Conservation (phyloP, 2,113 vertebrate species). For the Eptatretus burgeri region DNA sequence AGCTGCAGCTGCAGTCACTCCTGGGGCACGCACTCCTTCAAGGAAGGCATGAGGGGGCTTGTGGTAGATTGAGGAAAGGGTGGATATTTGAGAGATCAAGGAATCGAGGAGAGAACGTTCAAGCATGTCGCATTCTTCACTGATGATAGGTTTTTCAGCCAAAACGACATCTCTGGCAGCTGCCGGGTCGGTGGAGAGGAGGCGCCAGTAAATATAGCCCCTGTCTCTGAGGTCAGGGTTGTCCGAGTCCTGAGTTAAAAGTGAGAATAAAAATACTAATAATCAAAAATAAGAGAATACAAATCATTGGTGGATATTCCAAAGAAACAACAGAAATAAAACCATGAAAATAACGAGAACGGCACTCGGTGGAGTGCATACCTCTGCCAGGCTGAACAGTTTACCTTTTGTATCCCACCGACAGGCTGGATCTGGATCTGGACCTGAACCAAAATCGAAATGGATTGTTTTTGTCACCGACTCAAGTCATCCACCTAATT, state of each 20-base stretch:
- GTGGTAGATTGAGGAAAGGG: constrained; percentile 79
- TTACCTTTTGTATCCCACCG: background rate
- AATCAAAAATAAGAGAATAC: background rate
- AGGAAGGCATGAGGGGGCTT: constrained; percentile 90
- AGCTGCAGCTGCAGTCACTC: constrained; percentile 47
- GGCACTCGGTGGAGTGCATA: background rate
- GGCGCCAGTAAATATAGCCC: constrained; percentile 94
- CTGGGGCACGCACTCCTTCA: constrained; percentile 66
- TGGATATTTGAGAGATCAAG: constrained; percentile 90
- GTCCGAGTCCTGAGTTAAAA: background rate
- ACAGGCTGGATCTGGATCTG: background rate
- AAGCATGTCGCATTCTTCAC: constrained; percentile 82
- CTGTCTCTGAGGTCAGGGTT: background rate
- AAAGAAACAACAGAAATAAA: background rate
- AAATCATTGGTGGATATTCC: background rate
- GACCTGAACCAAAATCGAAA: background rate
- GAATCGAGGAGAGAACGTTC: constrained; percentile 81
- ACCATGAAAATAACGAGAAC: background rate
- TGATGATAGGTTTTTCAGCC: constrained; percentile 86
- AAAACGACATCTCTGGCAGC: constrained; percentile 90
- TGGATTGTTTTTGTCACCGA: too few species aligned
- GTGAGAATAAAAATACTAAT: background rate
- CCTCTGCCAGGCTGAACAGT: background rate
- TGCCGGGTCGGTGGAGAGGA: constrained; percentile 88
- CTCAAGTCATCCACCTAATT: too few species aligned